Percentiles rank a stretch among this genome's conserved stretches.
phyloP scores from a whole-genome alignment of 2,797 vertebrate species.

The Bovichtus variegatus region DNA sequence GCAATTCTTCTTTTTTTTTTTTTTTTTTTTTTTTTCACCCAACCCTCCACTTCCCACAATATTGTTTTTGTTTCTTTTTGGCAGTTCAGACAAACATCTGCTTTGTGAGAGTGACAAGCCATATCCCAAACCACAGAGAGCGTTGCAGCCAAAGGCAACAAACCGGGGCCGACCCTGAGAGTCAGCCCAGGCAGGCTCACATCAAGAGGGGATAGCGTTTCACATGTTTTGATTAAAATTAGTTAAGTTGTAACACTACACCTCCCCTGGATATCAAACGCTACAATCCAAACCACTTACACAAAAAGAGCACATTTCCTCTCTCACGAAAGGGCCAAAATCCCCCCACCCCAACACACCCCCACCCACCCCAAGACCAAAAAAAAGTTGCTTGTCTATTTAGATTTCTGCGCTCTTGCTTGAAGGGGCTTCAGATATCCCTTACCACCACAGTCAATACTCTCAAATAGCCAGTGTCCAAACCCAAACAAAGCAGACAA shows the following conservation, averaged over 20 bases:
- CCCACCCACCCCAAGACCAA: slow-evolving; percentile 14
- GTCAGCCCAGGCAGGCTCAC: slow-evolving; percentile 95
- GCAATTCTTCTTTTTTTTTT: slow-evolving; percentile 76
- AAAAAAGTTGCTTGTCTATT: slow-evolving; percentile 65
- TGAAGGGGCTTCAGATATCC: slow-evolving; percentile 72
- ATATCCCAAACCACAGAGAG: slow-evolving; percentile 95
- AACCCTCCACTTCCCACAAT: slow-evolving; percentile 88
- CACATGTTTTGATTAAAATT: slow-evolving; percentile 99
- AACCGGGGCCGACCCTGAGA: slow-evolving; percentile 90
- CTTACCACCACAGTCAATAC: slow-evolving; percentile 59
- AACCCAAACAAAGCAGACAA: slow-evolving; percentile 82
- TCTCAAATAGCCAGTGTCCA: slow-evolving; percentile 75
- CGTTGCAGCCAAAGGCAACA: slow-evolving; percentile 97
- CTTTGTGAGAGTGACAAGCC: slow-evolving; percentile 95
- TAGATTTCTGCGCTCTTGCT: slow-evolving; percentile 68
- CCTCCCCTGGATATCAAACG: slow-evolving; percentile 94
- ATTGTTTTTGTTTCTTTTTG: slow-evolving; percentile 99
- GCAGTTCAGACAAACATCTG: slow-evolving; percentile 99
- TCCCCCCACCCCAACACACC: slow-evolving; percentile 30
- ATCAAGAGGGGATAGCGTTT: slow-evolving; percentile 96
- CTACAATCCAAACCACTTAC: slow-evolving; percentile 91
- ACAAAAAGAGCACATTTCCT: slow-evolving; percentile 82
- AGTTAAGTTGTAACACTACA: slow-evolving; percentile 99
- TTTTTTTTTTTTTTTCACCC: slow-evolving; percentile 46
- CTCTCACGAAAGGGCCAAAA: slow-evolving; percentile 73